phyloP scores from a whole-genome alignment of 2,888 invertebrate species.

The Netelia virgata region DNA sequence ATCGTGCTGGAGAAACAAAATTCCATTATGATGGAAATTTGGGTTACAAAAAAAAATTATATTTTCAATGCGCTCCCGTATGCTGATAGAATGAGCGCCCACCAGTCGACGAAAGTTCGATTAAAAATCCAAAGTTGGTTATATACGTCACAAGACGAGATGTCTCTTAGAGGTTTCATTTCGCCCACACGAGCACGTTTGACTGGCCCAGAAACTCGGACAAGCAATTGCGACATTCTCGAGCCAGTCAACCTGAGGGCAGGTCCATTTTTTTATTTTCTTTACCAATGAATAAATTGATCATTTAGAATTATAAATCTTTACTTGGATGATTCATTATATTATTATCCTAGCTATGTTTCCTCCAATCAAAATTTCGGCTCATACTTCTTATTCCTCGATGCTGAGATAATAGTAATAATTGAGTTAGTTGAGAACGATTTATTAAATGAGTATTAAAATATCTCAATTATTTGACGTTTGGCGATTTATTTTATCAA shows the following conservation, averaged over 20 bases:
- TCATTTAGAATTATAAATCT: background rate
- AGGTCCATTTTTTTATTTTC: slow-evolving; percentile 38
- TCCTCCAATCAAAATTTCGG: no score
- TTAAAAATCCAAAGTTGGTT: slow-evolving; percentile 51
- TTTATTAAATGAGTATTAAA: no score
- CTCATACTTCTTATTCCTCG: no score
- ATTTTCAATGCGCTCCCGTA: background rate
- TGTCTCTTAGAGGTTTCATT: slow-evolving; percentile 46
- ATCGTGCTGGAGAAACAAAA: background rate
- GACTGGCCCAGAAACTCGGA: slow-evolving; percentile 47
- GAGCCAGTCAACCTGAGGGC: slow-evolving; percentile 26
- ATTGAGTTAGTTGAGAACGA: no score
- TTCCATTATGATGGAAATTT: background rate
- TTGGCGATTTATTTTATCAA: no score
- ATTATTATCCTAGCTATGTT: slow-evolving; percentile 7
- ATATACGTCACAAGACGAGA: slow-evolving; percentile 22
- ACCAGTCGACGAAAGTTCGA: slow-evolving; percentile 51
- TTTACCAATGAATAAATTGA: slow-evolving; percentile 1
- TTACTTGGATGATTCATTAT: background rate
- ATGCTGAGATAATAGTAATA: no score
- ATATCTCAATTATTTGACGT: no score
- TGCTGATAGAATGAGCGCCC: slow-evolving; percentile 21
- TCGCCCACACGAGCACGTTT: slow-evolving; percentile 54
- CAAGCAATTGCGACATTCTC: slow-evolving; percentile 36
- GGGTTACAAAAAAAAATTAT: background rate